Evolutionary conservation across 2,888 invertebrate genomes (phyloP).

Genomic region (Brenthis ino): DNA sequence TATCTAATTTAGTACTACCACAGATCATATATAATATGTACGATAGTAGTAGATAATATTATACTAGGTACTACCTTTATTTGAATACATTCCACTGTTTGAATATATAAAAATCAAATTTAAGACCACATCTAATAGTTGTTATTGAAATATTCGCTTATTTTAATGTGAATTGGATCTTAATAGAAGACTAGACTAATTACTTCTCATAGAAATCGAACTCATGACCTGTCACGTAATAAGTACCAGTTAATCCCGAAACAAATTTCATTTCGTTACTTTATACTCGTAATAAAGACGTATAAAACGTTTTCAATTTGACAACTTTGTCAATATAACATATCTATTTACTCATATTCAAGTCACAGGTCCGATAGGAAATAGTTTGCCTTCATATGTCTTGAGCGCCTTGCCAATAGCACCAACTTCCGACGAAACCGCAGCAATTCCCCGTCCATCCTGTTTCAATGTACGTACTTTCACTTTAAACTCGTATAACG

Average conservation of each 20-base stretch:
- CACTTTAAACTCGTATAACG: background rate
- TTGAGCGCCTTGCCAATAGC: slow-evolving; percentile 20
- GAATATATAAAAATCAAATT: too few relatives aligned
- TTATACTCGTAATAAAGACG: background rate
- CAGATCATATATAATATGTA: too few relatives aligned
- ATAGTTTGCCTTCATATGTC: slow-evolving; percentile 18
- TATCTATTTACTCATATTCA: slow-evolving; percentile 3
- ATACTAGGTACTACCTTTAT: too few relatives aligned
- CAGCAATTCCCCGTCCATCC: slow-evolving; percentile 14
- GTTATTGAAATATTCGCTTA: too few relatives aligned
- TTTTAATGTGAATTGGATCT: too few relatives aligned
- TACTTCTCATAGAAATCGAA: too few relatives aligned
- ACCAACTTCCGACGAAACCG: slow-evolving; percentile 17
- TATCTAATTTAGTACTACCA: too few relatives aligned
- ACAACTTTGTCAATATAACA: slow-evolving; percentile 1
- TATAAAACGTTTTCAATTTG: background rate
- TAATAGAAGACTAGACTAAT: too few relatives aligned
- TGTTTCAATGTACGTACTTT: slow-evolving; percentile 16
- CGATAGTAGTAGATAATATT: too few relatives aligned
- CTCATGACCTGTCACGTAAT: too few relatives aligned
- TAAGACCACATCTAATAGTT: too few relatives aligned
- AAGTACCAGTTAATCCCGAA: background rate
- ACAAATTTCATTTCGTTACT: slow-evolving; percentile 20
- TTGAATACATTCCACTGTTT: too few relatives aligned
- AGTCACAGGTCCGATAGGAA: slow-evolving; percentile 7